Base-by-base conservation (phyloP, 2,113 vertebrate genomes). In the Chloroceryle aenea region DNA sequence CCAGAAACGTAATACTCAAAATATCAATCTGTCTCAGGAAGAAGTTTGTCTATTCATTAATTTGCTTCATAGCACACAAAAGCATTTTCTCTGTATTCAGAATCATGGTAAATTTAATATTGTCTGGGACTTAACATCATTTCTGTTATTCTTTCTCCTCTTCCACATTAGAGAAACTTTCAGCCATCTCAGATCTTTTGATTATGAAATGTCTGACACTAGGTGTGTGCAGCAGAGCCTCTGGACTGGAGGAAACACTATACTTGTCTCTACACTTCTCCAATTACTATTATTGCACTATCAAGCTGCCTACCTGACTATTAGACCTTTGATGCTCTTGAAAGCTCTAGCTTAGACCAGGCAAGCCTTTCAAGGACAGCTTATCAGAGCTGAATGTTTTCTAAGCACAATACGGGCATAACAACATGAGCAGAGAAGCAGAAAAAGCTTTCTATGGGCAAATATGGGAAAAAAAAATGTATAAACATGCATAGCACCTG, bases 201-300 rank as follows among this genome's bases (percentile, higher is more conserved):
- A 96, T 80, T 83, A 85, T 59, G 88, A 97, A 96, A 18, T 6
- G 45, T 68, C 95, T 97, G 89, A 96, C 95, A 96, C 95, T 64
- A 96, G 97, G 82, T 96, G 88, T 69, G 74, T 89, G 87, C 10
- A 80, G 87, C 90, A 92, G 76, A 93, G 86, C 74, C 91, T 96
- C 91, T 76, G 96, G 87, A 92, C 92, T 68, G 27, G 88, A 89
- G 84, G 91, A 98, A 98, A 97, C 91, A 96, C 97, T 95, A 6
- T 93, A 96, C 84, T 98, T 97, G 95, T 75, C 92, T 97, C 94
- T 63, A 53, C 56, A 79, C 98, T 97, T 97, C 91, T 72, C 81
- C 97, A 98, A 98, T 98, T 97, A 97, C 97, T 98, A 92, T 98
- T 98, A 98, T 96, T 97, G 97, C 90, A 85, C 96, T 85, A 97